phyloP scores from a whole-genome alignment of 2,888 invertebrate genomes.

The Aphodius sticticus region DNA sequence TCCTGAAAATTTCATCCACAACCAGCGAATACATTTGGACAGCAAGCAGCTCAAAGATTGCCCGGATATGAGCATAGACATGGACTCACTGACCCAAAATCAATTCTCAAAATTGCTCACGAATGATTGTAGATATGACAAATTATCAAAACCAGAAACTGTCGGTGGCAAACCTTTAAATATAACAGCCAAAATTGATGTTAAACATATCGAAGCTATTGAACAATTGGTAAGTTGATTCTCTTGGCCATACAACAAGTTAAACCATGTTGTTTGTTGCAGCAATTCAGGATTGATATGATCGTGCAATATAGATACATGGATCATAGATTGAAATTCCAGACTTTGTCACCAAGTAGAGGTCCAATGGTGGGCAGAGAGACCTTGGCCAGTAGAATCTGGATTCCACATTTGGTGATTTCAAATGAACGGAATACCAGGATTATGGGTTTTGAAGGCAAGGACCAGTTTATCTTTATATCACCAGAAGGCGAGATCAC shows the following conservation, averaged over 20 bases:
- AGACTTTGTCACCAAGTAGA: conserved; percentile 72
- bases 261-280: conserved; percentile 48
- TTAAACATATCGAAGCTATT: conserved; percentile 84
- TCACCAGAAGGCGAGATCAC: conserved; percentile 83
- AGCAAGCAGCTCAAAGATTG: conserved; percentile 24
- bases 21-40: conserved; percentile 5
- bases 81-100: conserved; percentile 72
- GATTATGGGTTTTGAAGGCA: conserved; percentile 80
- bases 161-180: conserved; percentile 69
- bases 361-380: conserved; percentile 76
- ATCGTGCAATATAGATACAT: conserved; percentile 80
- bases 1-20: not conserved
- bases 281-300: conserved; percentile 86
- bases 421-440: conserved; percentile 79
- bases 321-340: conserved; percentile 75
- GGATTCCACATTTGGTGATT: conserved; percentile 87
- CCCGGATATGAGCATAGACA: conserved; percentile 25
- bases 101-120: conserved; percentile 76
- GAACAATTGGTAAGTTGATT: conserved; percentile 70
- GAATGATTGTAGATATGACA: conserved; percentile 79
- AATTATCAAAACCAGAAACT: conserved; percentile 71
- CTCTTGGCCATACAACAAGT: not conserved
- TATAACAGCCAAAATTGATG: conserved; percentile 78
- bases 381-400: conserved; percentile 73
- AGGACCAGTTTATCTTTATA: conserved; percentile 82